A percentile compares a stretch with the other conserved stretches of the same genome.
Conservation (phyloP, 2,113 vertebrate species). For the Odocoileus virginianus region DNA sequence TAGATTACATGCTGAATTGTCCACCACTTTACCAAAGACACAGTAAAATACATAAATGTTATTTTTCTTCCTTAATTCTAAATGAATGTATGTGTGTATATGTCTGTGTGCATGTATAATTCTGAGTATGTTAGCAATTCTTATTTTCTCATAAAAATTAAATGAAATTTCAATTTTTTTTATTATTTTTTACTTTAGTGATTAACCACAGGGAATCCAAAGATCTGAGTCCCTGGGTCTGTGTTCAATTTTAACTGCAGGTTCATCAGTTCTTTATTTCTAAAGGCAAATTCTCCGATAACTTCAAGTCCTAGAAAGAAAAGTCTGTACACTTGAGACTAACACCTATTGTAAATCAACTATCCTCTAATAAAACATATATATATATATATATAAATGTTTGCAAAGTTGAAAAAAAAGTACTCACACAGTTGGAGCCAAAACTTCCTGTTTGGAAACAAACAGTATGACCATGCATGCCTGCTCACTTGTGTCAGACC, state of each 20-base stretch:
- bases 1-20: conserved; percentile 56
- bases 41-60: not conserved
- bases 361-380: not conserved
- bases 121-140: not conserved
- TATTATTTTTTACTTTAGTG: not conserved
- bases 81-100: not conserved
- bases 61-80: not conserved
- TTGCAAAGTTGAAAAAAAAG: conserved; percentile 3
- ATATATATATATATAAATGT: not conserved
- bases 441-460: conserved; percentile 38
- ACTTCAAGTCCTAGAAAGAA: conserved; percentile 31
- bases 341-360: not conserved
- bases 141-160: not conserved
- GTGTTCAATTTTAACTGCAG: not conserved
- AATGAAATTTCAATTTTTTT: not conserved
- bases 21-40: not conserved
- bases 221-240: not conserved
- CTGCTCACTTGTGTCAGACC: not conserved
- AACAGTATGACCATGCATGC: not conserved
- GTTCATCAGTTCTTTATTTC: conserved; percentile 55
- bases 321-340: not conserved
- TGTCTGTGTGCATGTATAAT: not conserved
- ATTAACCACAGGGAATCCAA: not conserved
- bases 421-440: conserved; percentile 51
- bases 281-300: conserved; percentile 52